Percentiles rank a stretch among this genome's conserved stretches.
These are phyloP conservation scores for Pachycephala philippinensis DNA, from an alignment of 2,113 vertebrate species.

Conservation along the genomic window DNA sequence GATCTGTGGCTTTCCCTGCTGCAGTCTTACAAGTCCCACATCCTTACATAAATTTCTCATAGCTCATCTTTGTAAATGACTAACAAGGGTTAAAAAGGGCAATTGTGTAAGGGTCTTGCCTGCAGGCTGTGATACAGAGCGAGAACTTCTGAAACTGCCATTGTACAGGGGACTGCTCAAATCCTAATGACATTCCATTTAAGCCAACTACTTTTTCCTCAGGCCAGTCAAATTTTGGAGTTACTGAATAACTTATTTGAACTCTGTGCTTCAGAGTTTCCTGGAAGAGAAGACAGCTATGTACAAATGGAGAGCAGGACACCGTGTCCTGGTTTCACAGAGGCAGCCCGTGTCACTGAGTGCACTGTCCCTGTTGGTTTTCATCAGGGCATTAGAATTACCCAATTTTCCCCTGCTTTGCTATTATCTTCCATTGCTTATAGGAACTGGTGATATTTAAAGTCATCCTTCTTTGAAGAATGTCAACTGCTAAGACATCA, in stretches of 20 bases:
- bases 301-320: not conserved
- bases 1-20: not conserved
- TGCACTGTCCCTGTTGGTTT: not conserved
- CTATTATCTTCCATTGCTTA: not conserved
- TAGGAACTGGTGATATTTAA: not conserved
- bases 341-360: not conserved
- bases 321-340: not conserved
- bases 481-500: not conserved
- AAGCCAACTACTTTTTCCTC: not conserved
- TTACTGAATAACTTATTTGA: not conserved
- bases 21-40: not conserved
- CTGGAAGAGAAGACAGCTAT: not conserved
- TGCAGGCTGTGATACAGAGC: not conserved
- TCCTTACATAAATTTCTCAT: not conserved
- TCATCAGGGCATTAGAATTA: constrained; percentile 24
- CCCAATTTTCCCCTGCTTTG: constrained; percentile 5
- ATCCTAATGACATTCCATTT: not conserved
- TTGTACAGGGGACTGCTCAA: not conserved
- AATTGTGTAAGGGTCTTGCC: not conserved
- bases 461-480: not conserved
- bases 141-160: not conserved
- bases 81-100: not conserved
- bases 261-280: not conserved
- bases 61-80: not conserved
- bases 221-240: not conserved